Base-by-base conservation (phyloP, 2,888 invertebrate genomes). In the Rambutsinella grinnellia region DNA sequence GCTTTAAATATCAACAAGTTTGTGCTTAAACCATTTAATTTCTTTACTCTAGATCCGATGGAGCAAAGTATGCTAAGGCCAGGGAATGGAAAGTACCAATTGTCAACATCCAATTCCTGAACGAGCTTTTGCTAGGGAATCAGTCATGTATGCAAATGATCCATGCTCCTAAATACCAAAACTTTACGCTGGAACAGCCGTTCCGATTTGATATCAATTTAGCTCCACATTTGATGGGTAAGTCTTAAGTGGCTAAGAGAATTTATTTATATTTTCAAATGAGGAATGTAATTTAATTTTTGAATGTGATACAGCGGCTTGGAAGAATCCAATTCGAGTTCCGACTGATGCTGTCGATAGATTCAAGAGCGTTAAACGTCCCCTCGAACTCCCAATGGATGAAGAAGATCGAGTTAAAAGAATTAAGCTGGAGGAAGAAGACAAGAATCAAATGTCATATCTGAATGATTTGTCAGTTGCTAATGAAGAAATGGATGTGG, bases 41-140 rank as follows among this genome's bases (percentile, higher is more conserved):
- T 10, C 68, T 36, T 26, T 36, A 46, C 61, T 49, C 1, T 84
- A 94, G 94, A 81, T 91, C 93, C 0, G 95, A 96, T 79, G 97
- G 97, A 23, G 89, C 90, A 81, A 99, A 99, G 87, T 95, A 92
- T 87, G 89, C 91, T 79, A 94, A 94, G 83, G 98, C 99, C 0
- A 90, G 94, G 60, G 96, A 97, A 86, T 97, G 96, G 95, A 92
- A 92, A 84, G 93, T 94, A 47, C 94, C 95, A 0, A 92, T 95
- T 1, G 97, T 99, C 0, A 98, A 96, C 85, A 93, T 94, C 0
- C 92, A 94, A 82, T 98, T 97, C 97, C 88, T 99, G 80, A 95
- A 94, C 44, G 97, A 98, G 86, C 90, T 98, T 65, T 90, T 97
- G 85, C 91, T 97, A 70, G 97, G 97, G 0, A 94, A 96, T 86